Evolutionary conservation across 2,888 invertebrate genomes (phyloP).

Genomic region (Hirudinaria manillensis): DNA sequence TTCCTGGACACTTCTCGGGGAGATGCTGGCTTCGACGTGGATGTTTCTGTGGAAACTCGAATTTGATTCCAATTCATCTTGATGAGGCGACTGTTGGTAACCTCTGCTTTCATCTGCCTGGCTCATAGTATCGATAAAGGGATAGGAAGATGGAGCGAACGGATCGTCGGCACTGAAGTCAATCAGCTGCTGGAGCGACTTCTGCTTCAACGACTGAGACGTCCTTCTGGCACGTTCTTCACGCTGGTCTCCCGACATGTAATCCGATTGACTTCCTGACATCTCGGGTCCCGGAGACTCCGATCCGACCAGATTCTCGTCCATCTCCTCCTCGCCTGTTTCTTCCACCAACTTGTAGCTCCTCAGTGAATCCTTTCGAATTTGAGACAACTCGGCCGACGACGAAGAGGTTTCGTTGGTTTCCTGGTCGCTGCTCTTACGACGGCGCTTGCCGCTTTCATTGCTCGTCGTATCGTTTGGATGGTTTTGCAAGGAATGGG

Average conservation of each 20-base stretch:
- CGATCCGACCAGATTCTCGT: neutral
- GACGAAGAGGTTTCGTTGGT: slow-evolving; percentile 1
- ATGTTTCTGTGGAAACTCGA: neutral
- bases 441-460: neutral
- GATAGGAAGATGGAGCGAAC: slow-evolving; percentile 20
- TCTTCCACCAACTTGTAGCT: slow-evolving; percentile 17
- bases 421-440: neutral
- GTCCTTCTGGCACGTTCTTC: too few relatives aligned
- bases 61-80: slow-evolving; percentile 4
- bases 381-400: neutral
- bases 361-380: neutral
- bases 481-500: neutral
- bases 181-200: neutral
- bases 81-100: neutral
- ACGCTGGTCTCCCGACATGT: slow-evolving; percentile 1
- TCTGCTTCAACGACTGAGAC: neutral
- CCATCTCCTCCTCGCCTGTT: slow-evolving; percentile 5
- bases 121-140: neutral
- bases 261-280: slow-evolving; percentile 7
- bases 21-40: neutral
- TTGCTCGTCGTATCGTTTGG: neutral
- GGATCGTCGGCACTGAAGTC: slow-evolving; percentile 21
- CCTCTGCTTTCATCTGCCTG: neutral
- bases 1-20: neutral
- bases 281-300: neutral